These are phyloP conservation scores for Agonopterix arenella DNA, from an alignment of 2,888 invertebrate genomes.

Conservation along the genomic window DNA sequence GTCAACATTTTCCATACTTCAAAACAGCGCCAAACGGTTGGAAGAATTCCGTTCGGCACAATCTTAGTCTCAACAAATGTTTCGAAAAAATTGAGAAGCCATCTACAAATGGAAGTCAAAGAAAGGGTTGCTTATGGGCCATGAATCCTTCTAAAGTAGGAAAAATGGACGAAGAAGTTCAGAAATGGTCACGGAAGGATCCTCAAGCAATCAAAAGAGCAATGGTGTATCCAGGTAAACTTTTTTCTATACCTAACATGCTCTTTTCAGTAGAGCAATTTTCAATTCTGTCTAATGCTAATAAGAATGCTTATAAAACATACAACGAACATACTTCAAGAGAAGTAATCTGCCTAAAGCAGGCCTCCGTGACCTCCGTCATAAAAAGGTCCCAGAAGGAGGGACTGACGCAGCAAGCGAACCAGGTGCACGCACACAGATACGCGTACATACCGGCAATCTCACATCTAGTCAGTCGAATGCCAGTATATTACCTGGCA, in stretches of 20 bases:
- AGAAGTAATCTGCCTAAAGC: too few relatives aligned
- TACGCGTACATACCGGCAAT: too few relatives aligned
- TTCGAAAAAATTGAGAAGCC: slow-evolving; percentile 99
- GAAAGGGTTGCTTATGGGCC: slow-evolving; percentile 96
- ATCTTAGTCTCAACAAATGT: slow-evolving; percentile 97
- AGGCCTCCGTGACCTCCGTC: too few relatives aligned
- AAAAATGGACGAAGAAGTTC: slow-evolving; percentile 99
- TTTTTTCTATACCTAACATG: neutral
- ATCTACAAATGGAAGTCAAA: slow-evolving; percentile 88
- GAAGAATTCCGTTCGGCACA: slow-evolving; percentile 99
- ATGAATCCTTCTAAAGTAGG: slow-evolving; percentile 96
- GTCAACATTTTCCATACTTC: slow-evolving; percentile 98
- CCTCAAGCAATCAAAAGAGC: slow-evolving; percentile 93
- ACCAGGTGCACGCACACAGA: too few relatives aligned
- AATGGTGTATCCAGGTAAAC: slow-evolving; percentile 93
- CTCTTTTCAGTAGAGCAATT: too few relatives aligned
- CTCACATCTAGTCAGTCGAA: too few relatives aligned
- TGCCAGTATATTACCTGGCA: too few relatives aligned
- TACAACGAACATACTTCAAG: too few relatives aligned
- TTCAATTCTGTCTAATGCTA: too few relatives aligned
- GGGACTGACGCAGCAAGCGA: too few relatives aligned
- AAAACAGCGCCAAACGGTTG: slow-evolving; percentile 98
- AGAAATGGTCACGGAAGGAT: slow-evolving; percentile 98
- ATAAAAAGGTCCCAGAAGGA: too few relatives aligned
- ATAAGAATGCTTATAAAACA: too few relatives aligned